A percentile compares a stretch with the other conserved stretches of the same genome.
Evolutionary conservation across 2,888 invertebrate species (phyloP).

Genomic region (Agonopterix alstromeriana): DNA sequence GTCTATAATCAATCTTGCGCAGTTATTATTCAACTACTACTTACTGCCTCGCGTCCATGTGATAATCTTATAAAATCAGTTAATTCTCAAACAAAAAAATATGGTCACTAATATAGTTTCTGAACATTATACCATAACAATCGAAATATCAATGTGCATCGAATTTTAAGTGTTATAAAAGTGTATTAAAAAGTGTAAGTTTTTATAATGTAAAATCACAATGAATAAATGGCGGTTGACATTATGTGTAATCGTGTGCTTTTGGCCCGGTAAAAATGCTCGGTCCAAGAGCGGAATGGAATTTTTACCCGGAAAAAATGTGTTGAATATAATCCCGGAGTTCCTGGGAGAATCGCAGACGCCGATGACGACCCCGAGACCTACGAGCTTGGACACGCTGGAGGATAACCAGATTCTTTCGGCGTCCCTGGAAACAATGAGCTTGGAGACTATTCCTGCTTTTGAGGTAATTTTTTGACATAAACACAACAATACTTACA

Average conservation of each 20-base stretch:
- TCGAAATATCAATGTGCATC: not conserved
- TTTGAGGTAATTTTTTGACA: constrained; percentile 17
- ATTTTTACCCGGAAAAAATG: constrained; percentile 29
- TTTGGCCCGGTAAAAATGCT: constrained; percentile 23
- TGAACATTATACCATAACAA: not conserved
- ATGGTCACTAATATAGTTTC: not conserved
- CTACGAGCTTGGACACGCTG: not conserved
- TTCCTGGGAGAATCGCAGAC: constrained; percentile 23
- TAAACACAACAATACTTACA: not conserved
- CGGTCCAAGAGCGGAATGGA: constrained; percentile 21
- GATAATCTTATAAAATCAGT: too few species aligned
- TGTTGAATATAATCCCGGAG: constrained; percentile 34
- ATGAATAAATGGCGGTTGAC: constrained; percentile 40
- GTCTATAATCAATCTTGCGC: too few species aligned
- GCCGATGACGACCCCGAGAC: not conserved
- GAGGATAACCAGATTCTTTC: constrained; percentile 8
- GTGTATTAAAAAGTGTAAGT: not conserved
- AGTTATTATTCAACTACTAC: too few species aligned
- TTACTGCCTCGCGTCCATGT: too few species aligned
- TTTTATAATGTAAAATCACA: constrained; percentile 21
- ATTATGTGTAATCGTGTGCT: constrained; percentile 27
- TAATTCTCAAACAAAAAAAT: not conserved
- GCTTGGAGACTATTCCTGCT: constrained; percentile 2
- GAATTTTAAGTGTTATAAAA: not conserved
- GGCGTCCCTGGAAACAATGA: constrained; percentile 2